phyloP scores from a whole-genome alignment of 2,888 invertebrate genomes.

The Muscina levida region DNA sequence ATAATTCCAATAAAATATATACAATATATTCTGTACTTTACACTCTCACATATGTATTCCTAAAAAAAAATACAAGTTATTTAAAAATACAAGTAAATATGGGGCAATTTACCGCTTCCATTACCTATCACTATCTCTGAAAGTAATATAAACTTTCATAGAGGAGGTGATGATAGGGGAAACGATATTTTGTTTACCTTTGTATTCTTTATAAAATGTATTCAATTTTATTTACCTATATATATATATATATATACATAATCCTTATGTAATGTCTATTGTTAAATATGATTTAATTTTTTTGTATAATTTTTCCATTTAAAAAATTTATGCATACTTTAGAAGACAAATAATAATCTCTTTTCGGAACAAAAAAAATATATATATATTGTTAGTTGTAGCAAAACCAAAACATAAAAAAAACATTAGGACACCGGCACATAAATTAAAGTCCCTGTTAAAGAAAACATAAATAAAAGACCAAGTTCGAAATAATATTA shows the following conservation, averaged over 20 bases:
- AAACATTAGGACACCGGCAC: not conserved
- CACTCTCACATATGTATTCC: conserved; percentile 45
- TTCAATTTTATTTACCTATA: conserved; percentile 27
- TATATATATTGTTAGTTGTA: conserved; percentile 19
- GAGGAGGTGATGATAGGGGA: conserved; percentile 66
- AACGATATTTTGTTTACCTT: conserved; percentile 13
- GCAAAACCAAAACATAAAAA: not conserved
- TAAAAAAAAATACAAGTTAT: conserved; percentile 41
- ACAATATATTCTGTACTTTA: conserved; percentile 46
- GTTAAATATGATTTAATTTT: conserved; percentile 33
- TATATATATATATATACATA: conserved; percentile 2
- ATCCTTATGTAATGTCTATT: conserved; percentile 33
- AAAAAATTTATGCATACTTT: conserved; percentile 17
- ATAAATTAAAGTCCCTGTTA: conserved; percentile 16
- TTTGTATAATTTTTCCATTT: conserved; percentile 4
- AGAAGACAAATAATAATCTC: conserved; percentile 45
- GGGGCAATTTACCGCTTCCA: conserved; percentile 35
- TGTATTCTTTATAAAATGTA: conserved; percentile 33
- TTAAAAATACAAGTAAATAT: conserved; percentile 41
- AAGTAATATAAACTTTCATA: conserved; percentile 16
- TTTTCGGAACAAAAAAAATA: not conserved
- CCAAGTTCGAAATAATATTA: conserved; percentile 5
- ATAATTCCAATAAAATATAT: conserved; percentile 59
- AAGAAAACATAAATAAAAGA: not conserved
- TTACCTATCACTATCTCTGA: conserved; percentile 2